Evolutionary conservation across 1,140 invertebrate species (phyloP).

Genomic region (Bombus breviceps): DNA sequence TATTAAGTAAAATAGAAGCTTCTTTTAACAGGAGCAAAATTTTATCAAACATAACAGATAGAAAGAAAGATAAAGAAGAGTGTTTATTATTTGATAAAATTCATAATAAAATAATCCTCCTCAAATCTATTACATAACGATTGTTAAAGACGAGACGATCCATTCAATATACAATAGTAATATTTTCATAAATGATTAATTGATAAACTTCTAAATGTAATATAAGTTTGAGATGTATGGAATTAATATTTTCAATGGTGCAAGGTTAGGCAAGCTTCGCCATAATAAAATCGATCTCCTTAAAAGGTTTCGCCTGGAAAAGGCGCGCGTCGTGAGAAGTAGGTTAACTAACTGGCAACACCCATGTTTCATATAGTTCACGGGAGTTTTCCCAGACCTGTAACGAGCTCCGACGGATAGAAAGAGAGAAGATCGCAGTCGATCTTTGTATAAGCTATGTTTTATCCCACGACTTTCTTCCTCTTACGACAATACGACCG

Average conservation of each 20-base stretch:
- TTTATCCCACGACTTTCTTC: slow-evolving; percentile 54
- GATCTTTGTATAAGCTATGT: slow-evolving; percentile 38
- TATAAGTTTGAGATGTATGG: neutral
- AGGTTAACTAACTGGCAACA: slow-evolving; percentile 73
- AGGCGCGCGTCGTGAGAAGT: slow-evolving; percentile 71
- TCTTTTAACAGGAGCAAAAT: no score
- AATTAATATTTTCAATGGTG: neutral
- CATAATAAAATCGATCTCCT: slow-evolving; percentile 27
- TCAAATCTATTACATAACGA: no score
- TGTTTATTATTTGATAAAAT: no score
- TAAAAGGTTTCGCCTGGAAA: slow-evolving; percentile 52
- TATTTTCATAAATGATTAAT: neutral
- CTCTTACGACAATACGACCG: slow-evolving; percentile 20
- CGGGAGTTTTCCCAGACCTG: slow-evolving; percentile 63
- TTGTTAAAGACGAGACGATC: no score
- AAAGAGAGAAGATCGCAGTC: slow-evolving; percentile 22
- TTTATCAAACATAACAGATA: neutral
- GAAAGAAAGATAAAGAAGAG: no score
- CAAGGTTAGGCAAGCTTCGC: neutral
- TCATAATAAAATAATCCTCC: no score
- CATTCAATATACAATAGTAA: neutral
- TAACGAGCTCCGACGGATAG: slow-evolving; percentile 30
- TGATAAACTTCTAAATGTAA: neutral
- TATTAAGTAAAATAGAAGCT: no score
- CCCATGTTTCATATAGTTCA: slow-evolving; percentile 63